phyloP scores from a whole-genome alignment of 2,797 vertebrate genomes.

The Geotrypetes seraphini region DNA sequence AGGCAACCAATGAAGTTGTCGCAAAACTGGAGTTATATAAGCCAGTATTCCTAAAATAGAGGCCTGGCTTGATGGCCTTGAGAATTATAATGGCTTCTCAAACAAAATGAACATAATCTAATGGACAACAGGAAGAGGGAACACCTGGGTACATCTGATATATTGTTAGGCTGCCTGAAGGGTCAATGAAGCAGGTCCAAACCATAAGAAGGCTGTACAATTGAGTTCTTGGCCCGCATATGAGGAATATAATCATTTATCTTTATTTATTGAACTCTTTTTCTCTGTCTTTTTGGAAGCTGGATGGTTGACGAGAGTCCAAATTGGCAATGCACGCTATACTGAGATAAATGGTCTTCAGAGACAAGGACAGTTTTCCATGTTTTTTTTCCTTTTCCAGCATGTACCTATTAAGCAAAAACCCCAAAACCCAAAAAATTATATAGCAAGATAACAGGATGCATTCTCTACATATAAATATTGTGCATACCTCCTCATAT shows the following conservation, averaged over 20 bases:
- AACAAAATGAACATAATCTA: conserved; percentile 73
- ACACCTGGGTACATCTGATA: conserved; percentile 72
- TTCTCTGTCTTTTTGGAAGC: conserved; percentile 55
- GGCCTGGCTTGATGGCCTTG: conserved; percentile 71
- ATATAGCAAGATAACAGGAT: conserved; percentile 21
- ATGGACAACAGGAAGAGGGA: conserved; percentile 68
- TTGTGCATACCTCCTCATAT: conserved; percentile 6
- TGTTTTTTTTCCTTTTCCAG: conserved; percentile 46
- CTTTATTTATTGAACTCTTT: conserved; percentile 76
- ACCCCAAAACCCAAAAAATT: conserved; percentile 42
- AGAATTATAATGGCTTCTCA: conserved; percentile 70
- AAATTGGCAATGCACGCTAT: conserved; percentile 47
- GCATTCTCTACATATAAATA: background rate
- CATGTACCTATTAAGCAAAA: conserved; percentile 28
- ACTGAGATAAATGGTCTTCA: conserved; percentile 62
- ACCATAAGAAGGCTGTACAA: conserved; percentile 68
- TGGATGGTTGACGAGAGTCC: conserved; percentile 65
- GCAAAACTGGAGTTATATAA: too few species aligned
- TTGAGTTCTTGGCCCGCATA: conserved; percentile 67
- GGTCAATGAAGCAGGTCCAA: conserved; percentile 74
- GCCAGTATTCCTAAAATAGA: too few species aligned
- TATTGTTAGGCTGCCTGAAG: conserved; percentile 75
- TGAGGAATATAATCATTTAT: conserved; percentile 68
- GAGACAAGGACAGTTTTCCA: conserved; percentile 53
- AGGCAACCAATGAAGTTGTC: too few species aligned